phyloP scores from a whole-genome alignment of 2,797 vertebrate species.

The Lepidocolaptes lacrymiger region DNA sequence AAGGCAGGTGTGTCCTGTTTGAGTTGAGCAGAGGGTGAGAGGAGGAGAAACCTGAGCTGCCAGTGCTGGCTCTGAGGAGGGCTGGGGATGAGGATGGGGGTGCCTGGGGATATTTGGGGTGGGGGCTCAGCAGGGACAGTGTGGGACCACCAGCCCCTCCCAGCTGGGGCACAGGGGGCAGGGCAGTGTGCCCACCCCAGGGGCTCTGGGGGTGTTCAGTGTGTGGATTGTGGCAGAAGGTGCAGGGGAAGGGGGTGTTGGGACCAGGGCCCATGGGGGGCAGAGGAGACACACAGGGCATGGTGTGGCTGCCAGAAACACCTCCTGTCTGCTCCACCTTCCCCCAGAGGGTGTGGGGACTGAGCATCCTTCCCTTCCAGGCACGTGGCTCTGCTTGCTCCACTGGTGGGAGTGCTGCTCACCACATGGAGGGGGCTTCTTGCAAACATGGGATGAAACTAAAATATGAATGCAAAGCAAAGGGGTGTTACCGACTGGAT shows the following conservation, averaged over 20 bases:
- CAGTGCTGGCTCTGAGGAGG: fast-evolving
- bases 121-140: not conserved
- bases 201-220: fast-evolving
- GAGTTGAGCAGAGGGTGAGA: fast-evolving
- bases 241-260: fast-evolving
- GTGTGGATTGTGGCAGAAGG: not conserved
- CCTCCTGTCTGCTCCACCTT: not conserved
- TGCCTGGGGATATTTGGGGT: fast-evolving
- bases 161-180: not conserved
- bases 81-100: not conserved
- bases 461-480: fast-evolving
- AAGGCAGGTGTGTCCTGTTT: not conserved
- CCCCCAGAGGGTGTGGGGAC: fast-evolving
- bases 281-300: fast-evolving
- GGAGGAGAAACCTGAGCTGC: not conserved
- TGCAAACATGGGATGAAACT: not conserved
- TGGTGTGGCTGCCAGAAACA: not conserved
- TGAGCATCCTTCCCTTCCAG: not conserved
- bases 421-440: not conserved
- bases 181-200: fast-evolving
- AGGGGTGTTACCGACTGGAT: not conserved
- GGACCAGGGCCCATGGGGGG: not conserved
- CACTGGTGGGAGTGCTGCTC: not conserved
- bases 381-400: not conserved
- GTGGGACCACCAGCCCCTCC: not conserved